These are phyloP conservation scores for Arctopsyche grandis DNA, from an alignment of 1,140 invertebrate genomes.

Conservation along the genomic window DNA sequence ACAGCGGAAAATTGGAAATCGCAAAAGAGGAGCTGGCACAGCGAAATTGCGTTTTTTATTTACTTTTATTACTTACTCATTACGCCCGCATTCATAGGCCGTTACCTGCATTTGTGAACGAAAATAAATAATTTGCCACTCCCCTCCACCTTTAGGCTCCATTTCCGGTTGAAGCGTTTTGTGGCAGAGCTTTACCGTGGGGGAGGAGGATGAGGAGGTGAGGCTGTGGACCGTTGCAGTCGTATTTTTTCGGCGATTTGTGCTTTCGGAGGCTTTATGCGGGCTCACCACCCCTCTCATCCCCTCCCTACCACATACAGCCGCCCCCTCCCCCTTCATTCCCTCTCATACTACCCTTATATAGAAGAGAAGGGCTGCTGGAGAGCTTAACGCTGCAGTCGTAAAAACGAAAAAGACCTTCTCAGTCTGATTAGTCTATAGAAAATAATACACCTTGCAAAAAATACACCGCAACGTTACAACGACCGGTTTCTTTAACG, in stretches of 20 bases:
- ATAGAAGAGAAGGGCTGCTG: background rate
- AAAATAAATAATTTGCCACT: constrained; percentile 47
- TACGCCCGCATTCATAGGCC: constrained; percentile 47
- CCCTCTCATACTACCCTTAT: too few relatives aligned
- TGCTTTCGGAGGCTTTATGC: constrained; percentile 48
- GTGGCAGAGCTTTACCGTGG: background rate
- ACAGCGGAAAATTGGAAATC: background rate
- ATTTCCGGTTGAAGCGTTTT: constrained; percentile 29
- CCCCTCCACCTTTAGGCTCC: background rate
- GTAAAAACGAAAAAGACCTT: constrained; percentile 2
- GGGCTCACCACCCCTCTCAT: constrained; percentile 15
- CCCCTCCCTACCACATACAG: too few relatives aligned
- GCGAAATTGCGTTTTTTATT: constrained; percentile 5
- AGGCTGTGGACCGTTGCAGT: constrained; percentile 39
- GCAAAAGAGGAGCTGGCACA: background rate
- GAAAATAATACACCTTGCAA: constrained; percentile 5
- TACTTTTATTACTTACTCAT: constrained; percentile 42
- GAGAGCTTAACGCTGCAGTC: constrained; percentile 21
- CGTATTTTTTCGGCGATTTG: constrained; percentile 49
- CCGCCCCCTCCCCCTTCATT: too few relatives aligned
- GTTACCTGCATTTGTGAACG: constrained; percentile 31
- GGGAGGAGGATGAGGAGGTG: background rate
- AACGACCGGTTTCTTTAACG: background rate
- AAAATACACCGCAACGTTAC: background rate
- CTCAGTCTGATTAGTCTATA: background rate